phyloP scores from a whole-genome alignment of 2,888 invertebrate species.

The Heliothis peltigera region DNA sequence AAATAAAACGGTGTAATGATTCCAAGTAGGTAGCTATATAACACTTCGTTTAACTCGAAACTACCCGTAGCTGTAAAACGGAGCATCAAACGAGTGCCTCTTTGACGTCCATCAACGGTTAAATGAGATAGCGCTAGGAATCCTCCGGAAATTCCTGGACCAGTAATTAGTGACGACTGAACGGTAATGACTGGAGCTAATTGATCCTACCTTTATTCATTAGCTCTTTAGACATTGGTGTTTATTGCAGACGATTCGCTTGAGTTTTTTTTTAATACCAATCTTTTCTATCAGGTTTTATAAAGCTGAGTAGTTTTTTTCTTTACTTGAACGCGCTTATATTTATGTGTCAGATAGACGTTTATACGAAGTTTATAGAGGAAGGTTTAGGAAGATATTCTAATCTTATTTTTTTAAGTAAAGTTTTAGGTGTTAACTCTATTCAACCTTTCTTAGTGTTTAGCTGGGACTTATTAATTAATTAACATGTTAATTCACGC shows the following conservation, averaged over 20 bases:
- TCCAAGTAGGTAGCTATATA: conserved; percentile 38
- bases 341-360: no score
- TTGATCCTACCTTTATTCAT: conserved; percentile 75
- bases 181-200: conserved; percentile 75
- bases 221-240: conserved; percentile 43
- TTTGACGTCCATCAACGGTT: conserved; percentile 43
- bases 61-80: conserved; percentile 47
- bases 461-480: no score
- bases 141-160: conserved; percentile 69
- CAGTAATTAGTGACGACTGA: conserved; percentile 74
- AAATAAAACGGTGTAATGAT: conserved; percentile 37
- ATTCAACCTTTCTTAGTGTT: no score
- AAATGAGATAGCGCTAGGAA: conserved; percentile 67
- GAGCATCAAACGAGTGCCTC: conserved; percentile 49
- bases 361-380: no score
- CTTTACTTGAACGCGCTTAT: no score
- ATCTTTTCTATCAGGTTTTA: no score
- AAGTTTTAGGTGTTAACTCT: no score
- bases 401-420: no score
- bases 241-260: conserved; percentile 5
- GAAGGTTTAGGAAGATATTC: no score
- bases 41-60: conserved; percentile 49
- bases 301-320: no score
- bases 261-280: neutral
- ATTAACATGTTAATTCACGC: no score